Evolutionary conservation across 2,797 vertebrate species (phyloP), one percentile per base, ranked within the genome.

Genomic region (Leptodactylus fallax): DNA sequence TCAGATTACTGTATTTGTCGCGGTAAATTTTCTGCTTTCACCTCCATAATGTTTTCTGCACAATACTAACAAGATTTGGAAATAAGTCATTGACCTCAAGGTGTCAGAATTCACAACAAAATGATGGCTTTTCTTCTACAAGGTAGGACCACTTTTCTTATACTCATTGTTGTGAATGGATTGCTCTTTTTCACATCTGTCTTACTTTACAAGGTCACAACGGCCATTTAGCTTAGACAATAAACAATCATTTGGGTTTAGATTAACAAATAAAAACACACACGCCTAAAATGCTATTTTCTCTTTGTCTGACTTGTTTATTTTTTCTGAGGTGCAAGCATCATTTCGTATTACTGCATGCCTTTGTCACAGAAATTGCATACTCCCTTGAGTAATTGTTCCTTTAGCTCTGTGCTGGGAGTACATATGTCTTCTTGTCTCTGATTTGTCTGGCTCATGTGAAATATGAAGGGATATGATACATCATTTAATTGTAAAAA

Each of bases 251-350:
- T 17, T 79, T 53, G 8, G 21, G 7, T 60, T 60, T 47, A 36
- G 13, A 85, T 72, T 88, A 71, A 80, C 81, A 88, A 79, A 84
- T 27, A 88, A 69, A 84, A 69, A 51, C 36, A 79, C 58, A 82
- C 51, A 79, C 45, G 79, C 16, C 81, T 85, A 56, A 72, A 84
- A 79, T 17, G 53, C 17, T 53, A 23, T 36, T 53, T 58, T 77
- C 16, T 51, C 25, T 51, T 67, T 5, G 45, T n/a, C 27, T 23
- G 25, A 5, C 0, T 10, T 49, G 51, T 86, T 85, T 85, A 55
- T 47, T 84, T 84, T 84, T 61, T n/a, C 36, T 84, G 56, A 63
- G 0, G 10, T 12, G 2, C 27, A 47, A 60, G 21, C n/a, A 63
- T 71, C 36, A 81, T 81, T 81, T 53, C 47, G 27, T 47, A 47